Evolutionary conservation across 2,113 vertebrate genomes (phyloP), one percentile per base, ranked within the genome.

Genomic region (Stomatorhinus ivindoensis): DNA sequence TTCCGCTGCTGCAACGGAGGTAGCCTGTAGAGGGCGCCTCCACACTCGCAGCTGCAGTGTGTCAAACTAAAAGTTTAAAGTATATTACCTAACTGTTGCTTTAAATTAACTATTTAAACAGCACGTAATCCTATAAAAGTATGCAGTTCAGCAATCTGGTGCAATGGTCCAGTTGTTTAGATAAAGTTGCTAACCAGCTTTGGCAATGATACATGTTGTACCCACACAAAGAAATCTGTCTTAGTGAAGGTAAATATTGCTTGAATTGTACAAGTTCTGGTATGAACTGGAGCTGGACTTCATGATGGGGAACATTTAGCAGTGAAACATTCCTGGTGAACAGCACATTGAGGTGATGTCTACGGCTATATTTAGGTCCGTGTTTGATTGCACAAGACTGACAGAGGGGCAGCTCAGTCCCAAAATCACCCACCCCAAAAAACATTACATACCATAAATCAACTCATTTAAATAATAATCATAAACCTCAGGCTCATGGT

Each of bases 341-440:
- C 24, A n/a, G 44, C 17, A 35, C 46, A 48, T 80, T 31, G 13
- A 69, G 84, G 35, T 53, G 58, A 87, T 46, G 13, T 42, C 15
- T 19, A 42, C 73, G 17, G 85, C 35, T 87, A 87, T 61, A 87
- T 76, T 89, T 48, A 53, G 21, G 80, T 35, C 8, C 7, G 46
- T 11, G 35, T 86, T 76, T 87, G 89, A 89, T 89, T 87, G 61
- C 61, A 61, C 51, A 61, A 83, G 50, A 86, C 51, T 65, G 51
- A 85, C 53, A 89, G 83, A 69, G 39, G 44, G 55, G 27, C 73
- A 42, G 73, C 13, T 15, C 47, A 27, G 9, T 6, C 82, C 82
- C 44, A 48, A 21, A 19, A 47, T 47, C 42, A 76, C 86, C 86
- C 53, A 65, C 31, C 51, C 21, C 55, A 47, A 51, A 50, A 80